Evolutionary conservation across 2,888 invertebrate species (phyloP), one percentile per base, ranked within the genome.

Genomic region (Ornithoptera alexandrae): DNA sequence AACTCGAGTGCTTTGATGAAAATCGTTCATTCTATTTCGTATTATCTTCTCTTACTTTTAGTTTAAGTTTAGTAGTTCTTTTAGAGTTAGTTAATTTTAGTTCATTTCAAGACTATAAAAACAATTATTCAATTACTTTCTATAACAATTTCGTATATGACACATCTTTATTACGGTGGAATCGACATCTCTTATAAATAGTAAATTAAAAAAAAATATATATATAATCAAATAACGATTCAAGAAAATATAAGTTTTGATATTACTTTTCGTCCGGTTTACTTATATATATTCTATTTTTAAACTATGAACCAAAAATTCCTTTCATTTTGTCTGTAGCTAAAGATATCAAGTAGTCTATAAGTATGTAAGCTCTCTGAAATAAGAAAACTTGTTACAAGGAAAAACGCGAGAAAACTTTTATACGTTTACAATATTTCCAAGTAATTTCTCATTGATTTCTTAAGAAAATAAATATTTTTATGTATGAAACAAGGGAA

Each of bases 1-100:
- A 12, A 6, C 18, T 53, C 1, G 53, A 53, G 53, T n/a, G 53
- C 53, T 53, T 64, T 64, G 56, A 53, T 64, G 53, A 53, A 53
- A 53, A 6, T 53, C n/a, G n/a, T 53, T 53, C n/a, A 53, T 53
- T 53, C 15, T 53, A 18, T 53, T 53, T 53, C 15, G 6, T 53
- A 53, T 53, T 53, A 18, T 53, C 17, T 53, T 53, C 12, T 10
- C 15, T 53, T 18, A 12, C 50, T 53, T n/a, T 53, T n/a, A 53
- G 6, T 6, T 30, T 30, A 30, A 4, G 6, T n/a, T 53, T 22
- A 22, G 22, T 22, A 22, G 22, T 22, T 22, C 22, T 1, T 22
- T 22, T 22, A 22, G 22, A 22, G 22, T 22, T 22, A 22, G 22
- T 53, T n/a, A 18, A 3, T n/a, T 53, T n/a, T 18, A 53, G 5